Percentiles rank a stretch among this genome's conserved stretches.
These are phyloP conservation scores for Azemiops feae DNA, from an alignment of 2,113 vertebrate genomes.

Conservation along the genomic window DNA sequence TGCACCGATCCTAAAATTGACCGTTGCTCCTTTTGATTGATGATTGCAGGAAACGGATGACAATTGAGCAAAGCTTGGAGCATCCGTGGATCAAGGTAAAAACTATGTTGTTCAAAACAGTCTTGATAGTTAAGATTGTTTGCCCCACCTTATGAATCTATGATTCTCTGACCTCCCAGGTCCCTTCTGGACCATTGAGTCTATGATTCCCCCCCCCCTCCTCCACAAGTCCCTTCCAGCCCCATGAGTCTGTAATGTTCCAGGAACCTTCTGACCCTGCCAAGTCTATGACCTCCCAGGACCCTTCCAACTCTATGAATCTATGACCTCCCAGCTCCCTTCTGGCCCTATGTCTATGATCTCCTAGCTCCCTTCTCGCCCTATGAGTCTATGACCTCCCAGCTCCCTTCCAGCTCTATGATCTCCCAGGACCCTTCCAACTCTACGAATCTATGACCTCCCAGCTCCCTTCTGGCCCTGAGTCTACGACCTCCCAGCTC, in stretches of 20 bases:
- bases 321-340: too few relatives aligned
- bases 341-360: not conserved
- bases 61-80: constrained; percentile 89
- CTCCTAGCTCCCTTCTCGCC: not conserved
- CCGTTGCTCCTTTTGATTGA: not conserved
- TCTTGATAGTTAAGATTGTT: not conserved
- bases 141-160: not conserved
- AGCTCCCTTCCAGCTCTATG: not conserved
- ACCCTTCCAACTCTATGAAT: too few relatives aligned
- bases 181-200: too few relatives aligned
- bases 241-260: not conserved
- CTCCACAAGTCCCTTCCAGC: not conserved
- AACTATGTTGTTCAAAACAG: not conserved
- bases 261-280: not conserved
- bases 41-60: constrained; percentile 89
- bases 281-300: not conserved
- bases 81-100: constrained; percentile 98
- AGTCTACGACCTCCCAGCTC: not conserved
- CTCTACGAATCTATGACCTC: not conserved
- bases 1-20: not conserved
- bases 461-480: not conserved
- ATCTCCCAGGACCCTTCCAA: too few relatives aligned
- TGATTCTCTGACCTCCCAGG: too few relatives aligned
- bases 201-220: too few relatives aligned
- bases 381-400: not conserved